Conservation (phyloP, 2,797 vertebrate species). For the Sebastes oblongus region DNA sequence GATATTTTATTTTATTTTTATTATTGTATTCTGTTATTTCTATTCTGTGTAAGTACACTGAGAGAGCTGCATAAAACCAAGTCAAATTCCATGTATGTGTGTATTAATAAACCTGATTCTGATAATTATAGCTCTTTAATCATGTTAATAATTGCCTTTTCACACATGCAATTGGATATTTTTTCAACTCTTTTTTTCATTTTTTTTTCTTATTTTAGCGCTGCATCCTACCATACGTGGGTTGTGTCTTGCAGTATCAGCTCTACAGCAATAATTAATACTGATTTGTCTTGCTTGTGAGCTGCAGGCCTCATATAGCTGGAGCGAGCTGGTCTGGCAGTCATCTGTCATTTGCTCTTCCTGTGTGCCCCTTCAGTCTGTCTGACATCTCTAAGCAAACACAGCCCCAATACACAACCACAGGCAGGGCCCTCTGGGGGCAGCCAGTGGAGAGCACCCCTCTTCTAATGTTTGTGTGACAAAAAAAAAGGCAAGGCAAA, state of each 20-base stretch:
- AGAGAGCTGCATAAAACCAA: too few species aligned
- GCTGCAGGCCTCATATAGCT: not conserved
- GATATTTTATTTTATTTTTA: too few species aligned
- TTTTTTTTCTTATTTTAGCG: not conserved
- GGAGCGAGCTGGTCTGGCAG: constrained; percentile 68
- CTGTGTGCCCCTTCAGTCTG: constrained; percentile 83
- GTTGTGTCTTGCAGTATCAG: not conserved
- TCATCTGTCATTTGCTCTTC: constrained; percentile 85
- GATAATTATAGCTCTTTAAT: not conserved
- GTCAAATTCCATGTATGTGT: too few species aligned
- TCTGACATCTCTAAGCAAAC: constrained; percentile 86
- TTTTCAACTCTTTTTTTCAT: fast-evolving
- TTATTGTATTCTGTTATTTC: too few species aligned
- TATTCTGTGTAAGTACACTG: too few species aligned
- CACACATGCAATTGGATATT: not conserved
- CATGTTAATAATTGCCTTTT: not conserved
- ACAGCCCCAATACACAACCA: constrained; percentile 88
- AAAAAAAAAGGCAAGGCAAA: constrained; percentile 86
- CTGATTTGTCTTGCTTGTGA: constrained; percentile 30
- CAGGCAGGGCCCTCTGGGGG: constrained; percentile 72
- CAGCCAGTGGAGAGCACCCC: constrained; percentile 77
- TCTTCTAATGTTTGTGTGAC: constrained; percentile 91
- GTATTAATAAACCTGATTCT: not conserved
- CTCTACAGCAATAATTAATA: constrained; percentile 42
- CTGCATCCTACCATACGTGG: not conserved